Evolutionary conservation across 2,113 vertebrate species (phyloP).

Genomic region (Ochotona curzoniae): DNA sequence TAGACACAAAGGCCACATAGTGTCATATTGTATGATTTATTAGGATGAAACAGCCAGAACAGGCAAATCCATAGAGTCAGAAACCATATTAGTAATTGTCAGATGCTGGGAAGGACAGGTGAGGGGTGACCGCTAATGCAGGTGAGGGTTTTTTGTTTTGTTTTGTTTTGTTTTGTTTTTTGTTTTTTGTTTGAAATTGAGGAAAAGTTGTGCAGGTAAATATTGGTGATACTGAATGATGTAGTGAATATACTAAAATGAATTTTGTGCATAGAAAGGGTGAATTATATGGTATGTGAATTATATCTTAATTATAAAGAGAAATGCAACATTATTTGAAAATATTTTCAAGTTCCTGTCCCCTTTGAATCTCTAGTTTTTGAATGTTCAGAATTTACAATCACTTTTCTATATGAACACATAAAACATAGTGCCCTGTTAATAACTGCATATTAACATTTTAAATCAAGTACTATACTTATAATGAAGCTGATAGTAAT

Average conservation of each 20-base stretch:
- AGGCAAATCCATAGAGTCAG: slow-evolving; percentile 13
- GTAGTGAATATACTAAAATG: slow-evolving; percentile 36
- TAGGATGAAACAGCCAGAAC: slow-evolving; percentile 26
- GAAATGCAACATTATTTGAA: slow-evolving; percentile 35
- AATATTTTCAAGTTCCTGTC: slow-evolving; percentile 47
- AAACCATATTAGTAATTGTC: slow-evolving; percentile 23
- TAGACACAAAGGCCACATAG: slow-evolving; percentile 48
- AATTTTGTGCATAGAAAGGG: neutral
- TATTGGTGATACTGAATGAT: slow-evolving; percentile 14
- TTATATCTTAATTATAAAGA: slow-evolving; percentile 47
- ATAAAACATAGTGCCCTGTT: slow-evolving; percentile 52
- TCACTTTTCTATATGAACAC: slow-evolving; percentile 52
- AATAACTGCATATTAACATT: slow-evolving; percentile 69
- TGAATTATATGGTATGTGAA: neutral
- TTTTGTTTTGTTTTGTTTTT: too few relatives aligned
- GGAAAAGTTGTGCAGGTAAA: slow-evolving; percentile 30
- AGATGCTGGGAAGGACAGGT: neutral
- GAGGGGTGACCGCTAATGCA: neutral
- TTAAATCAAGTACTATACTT: slow-evolving; percentile 69
- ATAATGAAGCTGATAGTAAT: slow-evolving; percentile 50
- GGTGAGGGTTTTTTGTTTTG: neutral
- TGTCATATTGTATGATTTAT: slow-evolving; percentile 16
- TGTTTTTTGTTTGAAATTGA: neutral
- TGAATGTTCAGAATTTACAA: slow-evolving; percentile 51
- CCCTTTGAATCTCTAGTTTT: neutral